Conservation (phyloP, 2,888 invertebrate species). For the Drosophila incognita region DNA sequence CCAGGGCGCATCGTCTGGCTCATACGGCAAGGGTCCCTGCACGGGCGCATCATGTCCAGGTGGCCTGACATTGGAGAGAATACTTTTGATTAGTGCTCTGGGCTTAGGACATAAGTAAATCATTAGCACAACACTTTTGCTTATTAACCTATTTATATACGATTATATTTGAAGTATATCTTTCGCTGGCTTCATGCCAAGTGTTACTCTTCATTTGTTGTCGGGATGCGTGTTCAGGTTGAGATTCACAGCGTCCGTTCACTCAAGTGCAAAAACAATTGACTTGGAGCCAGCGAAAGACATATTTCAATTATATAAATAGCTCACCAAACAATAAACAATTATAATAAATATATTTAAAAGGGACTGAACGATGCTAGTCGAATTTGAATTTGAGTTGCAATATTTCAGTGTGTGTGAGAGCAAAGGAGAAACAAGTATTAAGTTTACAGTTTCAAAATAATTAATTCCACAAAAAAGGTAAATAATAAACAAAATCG, state of each 20-base stretch:
- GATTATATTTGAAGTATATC: neutral
- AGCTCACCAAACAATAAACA: neutral
- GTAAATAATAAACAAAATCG: neutral
- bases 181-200: neutral
- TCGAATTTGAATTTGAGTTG: neutral
- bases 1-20: slow-evolving; percentile 99
- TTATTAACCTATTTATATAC: neutral
- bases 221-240: neutral
- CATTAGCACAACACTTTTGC: neutral
- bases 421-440: neutral
- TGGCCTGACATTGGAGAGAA: slow-evolving; percentile 78
- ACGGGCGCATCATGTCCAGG: slow-evolving; percentile 94
- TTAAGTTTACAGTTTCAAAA: too few species aligned
- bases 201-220: too few species aligned
- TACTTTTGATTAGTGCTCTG: neutral
- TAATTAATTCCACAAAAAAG: neutral
- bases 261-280: neutral
- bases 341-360: neutral
- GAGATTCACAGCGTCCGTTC: neutral
- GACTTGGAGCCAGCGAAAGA: neutral
- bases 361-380: neutral
- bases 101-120: neutral
- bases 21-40: slow-evolving; percentile 97
- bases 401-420: neutral
- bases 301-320: neutral